Evolutionary conservation across 1,140 invertebrate genomes (phyloP), one percentile per base, ranked within the genome.

Genomic region (Choristoneura fumiferana): DNA sequence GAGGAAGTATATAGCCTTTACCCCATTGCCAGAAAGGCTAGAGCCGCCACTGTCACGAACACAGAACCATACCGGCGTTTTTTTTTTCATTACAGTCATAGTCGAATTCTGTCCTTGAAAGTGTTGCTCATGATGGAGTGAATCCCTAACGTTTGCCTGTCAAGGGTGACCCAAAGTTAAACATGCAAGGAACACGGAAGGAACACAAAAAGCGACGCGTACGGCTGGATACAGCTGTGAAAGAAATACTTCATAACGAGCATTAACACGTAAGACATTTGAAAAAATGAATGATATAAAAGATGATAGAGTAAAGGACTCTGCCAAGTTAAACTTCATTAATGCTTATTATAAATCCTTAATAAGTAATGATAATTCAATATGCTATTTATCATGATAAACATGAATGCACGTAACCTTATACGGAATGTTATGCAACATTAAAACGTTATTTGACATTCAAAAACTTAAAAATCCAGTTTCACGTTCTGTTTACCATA

Each of bases 121-220:
- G 36, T 40, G n/a, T 40, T 45, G 15, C 18, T 8, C 4, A 15
- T 45, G 18, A 45, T 18, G 15, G 40, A 4, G 18, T 45, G 40
- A 45, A 45, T 29, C 22, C 40, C 40, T 22, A 45, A 22, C 17
- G 15, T n/a, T 18, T 22, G 18, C 18, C 22, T 29, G 6, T 29
- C 2, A 84, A 86, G 78, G 78, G 78, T 78, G 68, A 76, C 81
- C 82, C 79, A 67, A 63, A 78, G 76, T 78, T 76, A 80, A 69
- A 79, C 84, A 87, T 87, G 84, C 84, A 84, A 76, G 60, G 57
- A 62, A 73, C 70, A 69, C 56, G 69, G 57, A 71, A 78, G 71
- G 56, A 73, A 83, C 80, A 77, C 54, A 66, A 59, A 84, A 84
- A 87, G 80, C 78, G 62, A 77, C 67, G 57, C 59, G 65, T 40